Conservation (phyloP, 2,113 vertebrate genomes). For the Dromas ardeola region DNA sequence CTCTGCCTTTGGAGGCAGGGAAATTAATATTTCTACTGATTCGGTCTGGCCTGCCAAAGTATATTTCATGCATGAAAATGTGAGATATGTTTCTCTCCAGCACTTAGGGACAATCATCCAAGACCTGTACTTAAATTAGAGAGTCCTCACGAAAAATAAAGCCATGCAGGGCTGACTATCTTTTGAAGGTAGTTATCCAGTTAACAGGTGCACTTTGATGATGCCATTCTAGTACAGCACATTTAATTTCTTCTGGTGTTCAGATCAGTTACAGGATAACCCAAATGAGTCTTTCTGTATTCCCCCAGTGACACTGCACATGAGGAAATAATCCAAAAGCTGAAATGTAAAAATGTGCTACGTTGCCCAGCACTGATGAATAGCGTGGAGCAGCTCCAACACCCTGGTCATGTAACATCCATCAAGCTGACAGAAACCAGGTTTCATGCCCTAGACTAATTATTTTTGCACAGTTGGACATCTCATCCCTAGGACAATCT, state of each 20-base stretch:
- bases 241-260: neutral
- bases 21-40: neutral
- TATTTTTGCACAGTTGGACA: neutral
- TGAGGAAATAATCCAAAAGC: neutral
- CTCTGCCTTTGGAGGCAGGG: neutral
- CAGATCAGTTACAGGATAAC: neutral
- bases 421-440: conserved; percentile 6
- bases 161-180: neutral
- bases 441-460: neutral
- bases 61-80: neutral
- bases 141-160: neutral
- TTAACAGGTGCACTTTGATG: neutral
- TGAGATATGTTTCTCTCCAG: neutral
- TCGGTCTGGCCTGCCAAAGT: neutral
- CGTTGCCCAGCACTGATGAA: neutral
- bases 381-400: neutral
- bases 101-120: neutral
- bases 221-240: neutral
- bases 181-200: neutral
- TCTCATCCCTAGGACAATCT: neutral
- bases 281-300: neutral
- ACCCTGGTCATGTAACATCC: neutral
- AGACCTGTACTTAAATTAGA: neutral
- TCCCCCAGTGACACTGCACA: neutral
- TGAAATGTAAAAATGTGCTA: neutral